Evolutionary conservation across 2,888 invertebrate genomes (phyloP).

Genomic region (Amiota communis): DNA sequence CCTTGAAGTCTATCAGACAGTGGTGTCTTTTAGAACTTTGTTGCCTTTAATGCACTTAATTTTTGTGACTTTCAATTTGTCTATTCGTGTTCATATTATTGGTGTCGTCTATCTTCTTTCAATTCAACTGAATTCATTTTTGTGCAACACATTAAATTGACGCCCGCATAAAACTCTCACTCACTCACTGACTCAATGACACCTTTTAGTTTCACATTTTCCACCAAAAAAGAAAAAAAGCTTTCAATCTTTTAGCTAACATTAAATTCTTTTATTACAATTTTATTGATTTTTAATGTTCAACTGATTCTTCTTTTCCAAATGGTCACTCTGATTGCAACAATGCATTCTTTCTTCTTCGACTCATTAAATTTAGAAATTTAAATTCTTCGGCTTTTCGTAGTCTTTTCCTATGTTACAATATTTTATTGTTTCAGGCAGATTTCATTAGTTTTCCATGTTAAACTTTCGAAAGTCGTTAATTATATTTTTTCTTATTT

Average conservation of each 20-base stretch:
- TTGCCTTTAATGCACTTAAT: background rate
- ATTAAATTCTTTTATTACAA: background rate
- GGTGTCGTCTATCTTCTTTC: background rate
- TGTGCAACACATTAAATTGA: background rate
- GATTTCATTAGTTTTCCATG: background rate
- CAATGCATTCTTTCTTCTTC: background rate
- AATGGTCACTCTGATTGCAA: background rate
- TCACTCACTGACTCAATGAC: too few relatives aligned
- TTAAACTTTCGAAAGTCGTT: background rate
- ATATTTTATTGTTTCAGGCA: background rate
- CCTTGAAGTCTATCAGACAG: too few relatives aligned
- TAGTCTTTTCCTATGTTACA: too few relatives aligned
- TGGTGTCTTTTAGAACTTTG: background rate
- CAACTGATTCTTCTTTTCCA: background rate
- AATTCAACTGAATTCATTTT: too few relatives aligned
- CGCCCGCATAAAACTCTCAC: conserved; percentile 1
- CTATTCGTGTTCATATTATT: background rate
- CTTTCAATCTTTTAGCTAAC: too few relatives aligned
- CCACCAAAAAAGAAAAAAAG: too few relatives aligned
- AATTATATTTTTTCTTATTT: background rate
- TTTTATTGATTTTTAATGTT: conserved; percentile 8
- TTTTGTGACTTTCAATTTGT: background rate
- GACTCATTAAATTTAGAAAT: background rate
- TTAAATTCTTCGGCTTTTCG: background rate
- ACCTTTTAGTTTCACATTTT: background rate